Conservation (phyloP, 2,797 vertebrate genomes). For the Halcyon smyrnensis region DNA sequence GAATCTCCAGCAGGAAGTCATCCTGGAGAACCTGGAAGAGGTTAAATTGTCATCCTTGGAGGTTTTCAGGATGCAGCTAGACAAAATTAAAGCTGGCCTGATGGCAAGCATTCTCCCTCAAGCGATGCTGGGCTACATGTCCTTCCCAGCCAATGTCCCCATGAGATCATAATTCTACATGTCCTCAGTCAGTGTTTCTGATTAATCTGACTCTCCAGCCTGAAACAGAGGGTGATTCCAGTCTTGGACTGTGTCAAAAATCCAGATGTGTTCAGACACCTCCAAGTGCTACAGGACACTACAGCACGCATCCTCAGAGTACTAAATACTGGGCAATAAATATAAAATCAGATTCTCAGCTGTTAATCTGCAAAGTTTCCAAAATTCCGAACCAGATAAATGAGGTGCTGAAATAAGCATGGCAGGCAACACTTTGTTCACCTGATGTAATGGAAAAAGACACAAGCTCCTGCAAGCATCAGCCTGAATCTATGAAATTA, state of each 20-base stretch:
- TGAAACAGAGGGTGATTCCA: not conserved
- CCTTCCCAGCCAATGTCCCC: not conserved
- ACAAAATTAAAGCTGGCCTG: not conserved
- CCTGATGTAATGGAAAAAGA: conserved; percentile 31
- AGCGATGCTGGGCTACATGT: not conserved
- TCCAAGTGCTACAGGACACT: not conserved
- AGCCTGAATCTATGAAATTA: not conserved
- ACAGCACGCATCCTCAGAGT: not conserved
- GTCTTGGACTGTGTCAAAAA: not conserved
- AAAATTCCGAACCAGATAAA: not conserved
- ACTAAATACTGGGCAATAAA: not conserved
- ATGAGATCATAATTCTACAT: not conserved
- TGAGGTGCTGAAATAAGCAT: not conserved
- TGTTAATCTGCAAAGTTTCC: not conserved
- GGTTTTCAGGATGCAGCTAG: not conserved
- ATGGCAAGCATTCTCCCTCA: not conserved
- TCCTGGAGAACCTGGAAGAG: not conserved
- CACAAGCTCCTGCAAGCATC: not conserved
- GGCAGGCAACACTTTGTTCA: not conserved
- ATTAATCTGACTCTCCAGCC: not conserved
- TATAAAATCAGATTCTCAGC: not conserved
- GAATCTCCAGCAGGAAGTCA: not conserved
- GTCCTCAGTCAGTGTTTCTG: not conserved
- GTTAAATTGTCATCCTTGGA: not conserved
- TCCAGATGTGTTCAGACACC: not conserved